phyloP scores from a whole-genome alignment of 2,888 invertebrate genomes.

The Drosophila acutilabella region DNA sequence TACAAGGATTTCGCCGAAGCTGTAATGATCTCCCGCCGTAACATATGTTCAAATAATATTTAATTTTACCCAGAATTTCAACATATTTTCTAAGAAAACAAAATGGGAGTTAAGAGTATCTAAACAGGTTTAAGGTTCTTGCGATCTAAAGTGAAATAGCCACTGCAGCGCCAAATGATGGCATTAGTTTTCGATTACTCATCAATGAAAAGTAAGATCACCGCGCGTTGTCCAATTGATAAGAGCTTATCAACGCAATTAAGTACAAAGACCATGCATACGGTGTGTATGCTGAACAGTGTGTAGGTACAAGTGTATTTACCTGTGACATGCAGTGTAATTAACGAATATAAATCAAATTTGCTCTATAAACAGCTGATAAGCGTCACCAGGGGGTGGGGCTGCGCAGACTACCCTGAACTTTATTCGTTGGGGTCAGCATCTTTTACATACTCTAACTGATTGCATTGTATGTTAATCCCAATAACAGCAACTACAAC shows the following conservation, averaged over 20 bases:
- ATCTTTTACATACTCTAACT: conserved; percentile 34
- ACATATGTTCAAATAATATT: too few relatives aligned
- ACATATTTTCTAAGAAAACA: not conserved
- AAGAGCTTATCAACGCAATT: conserved; percentile 52
- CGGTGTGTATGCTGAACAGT: not conserved
- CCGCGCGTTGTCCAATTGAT: conserved; percentile 42
- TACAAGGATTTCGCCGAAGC: not conserved
- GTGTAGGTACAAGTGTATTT: conserved; percentile 12
- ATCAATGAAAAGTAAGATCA: conserved; percentile 43
- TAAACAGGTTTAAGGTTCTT: conserved; percentile 26
- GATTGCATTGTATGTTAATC: conserved; percentile 58
- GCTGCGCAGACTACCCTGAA: conserved; percentile 44
- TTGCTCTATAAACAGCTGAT: conserved; percentile 26
- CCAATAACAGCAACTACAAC: not conserved
- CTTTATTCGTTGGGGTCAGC: conserved; percentile 42
- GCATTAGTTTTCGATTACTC: conserved; percentile 53
- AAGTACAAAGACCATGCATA: conserved; percentile 37
- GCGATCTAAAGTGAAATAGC: conserved; percentile 44
- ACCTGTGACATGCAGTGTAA: conserved; percentile 36
- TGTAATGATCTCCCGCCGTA: too few relatives aligned
- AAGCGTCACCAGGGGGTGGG: conserved; percentile 5
- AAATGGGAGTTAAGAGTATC: not conserved
- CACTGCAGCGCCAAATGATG: conserved; percentile 14
- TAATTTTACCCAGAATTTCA: too few relatives aligned
- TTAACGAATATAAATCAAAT: conserved; percentile 45